Base-by-base conservation (phyloP, 2,888 invertebrate genomes). In the Dusona sp. region DNA sequence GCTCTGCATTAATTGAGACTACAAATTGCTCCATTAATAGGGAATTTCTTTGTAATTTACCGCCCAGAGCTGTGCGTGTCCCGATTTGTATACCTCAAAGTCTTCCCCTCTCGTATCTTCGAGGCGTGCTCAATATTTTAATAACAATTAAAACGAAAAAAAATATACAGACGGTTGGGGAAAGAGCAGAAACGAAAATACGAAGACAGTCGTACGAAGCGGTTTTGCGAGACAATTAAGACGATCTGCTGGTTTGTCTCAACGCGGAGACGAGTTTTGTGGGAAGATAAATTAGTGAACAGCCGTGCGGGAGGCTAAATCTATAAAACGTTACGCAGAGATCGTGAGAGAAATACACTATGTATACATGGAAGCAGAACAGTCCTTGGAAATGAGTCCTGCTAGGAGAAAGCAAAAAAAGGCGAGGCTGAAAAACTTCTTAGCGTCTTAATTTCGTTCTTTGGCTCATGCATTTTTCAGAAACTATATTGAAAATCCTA, bases 1-100 rank as follows among this genome's bases (percentile, higher is more conserved):
- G 84, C 82, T 83, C 72, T 45, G 77, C 83, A 82, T 86, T 87
- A 88, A 89, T 89, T 87, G 88, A 80, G 88, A 87, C 86, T 87
- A 88, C 86, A 88, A 88, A 88, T 88, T 88, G 87, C 85, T 84
- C 88, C 88, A 89, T 88, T 87, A 88, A 89, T 85, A 78, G 68
- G 64, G 78, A 83, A 87, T 87, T 86, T 68, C 83, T 82, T 86
- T 87, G 84, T 82, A 57, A 82, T 82, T 78, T 48, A 51, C 83
- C 83, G 85, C 79, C 65, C 65, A 25, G 48, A 33, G 79, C 64
- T 42, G n/a, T 9, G 6, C 48, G 33, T 68, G 57, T 29, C 68
- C 19, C 80, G 64, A 70, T 86, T 79, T 74, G 13, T 22, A 38
- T 57, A 13, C 45, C 25, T 33, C 11, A 13, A 73, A 73, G 38